Percentiles rank a stretch among this genome's conserved stretches.
phyloP scores from a whole-genome alignment of 2,888 invertebrate genomes.

The Sesia apiformis region DNA sequence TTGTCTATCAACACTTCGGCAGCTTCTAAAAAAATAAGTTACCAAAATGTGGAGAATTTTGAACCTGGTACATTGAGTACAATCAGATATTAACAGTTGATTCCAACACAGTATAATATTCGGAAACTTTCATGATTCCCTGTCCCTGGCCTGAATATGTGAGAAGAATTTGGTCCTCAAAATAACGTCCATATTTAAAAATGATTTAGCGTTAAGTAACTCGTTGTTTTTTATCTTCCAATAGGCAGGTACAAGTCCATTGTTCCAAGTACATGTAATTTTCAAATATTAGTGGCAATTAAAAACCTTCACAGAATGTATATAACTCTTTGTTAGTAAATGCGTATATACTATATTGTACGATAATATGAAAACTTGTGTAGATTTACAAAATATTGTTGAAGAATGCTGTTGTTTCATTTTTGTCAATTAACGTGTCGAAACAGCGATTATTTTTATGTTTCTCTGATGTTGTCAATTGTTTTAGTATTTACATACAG shows the following conservation, averaged over 20 bases:
- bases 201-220: constrained; percentile 68
- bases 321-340: constrained; percentile 48
- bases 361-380: constrained; percentile 21
- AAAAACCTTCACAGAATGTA: constrained; percentile 34
- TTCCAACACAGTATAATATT: no score
- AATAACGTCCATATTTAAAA: constrained; percentile 70
- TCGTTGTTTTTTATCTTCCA: constrained; percentile 43
- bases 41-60: no score
- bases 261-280: constrained; percentile 10
- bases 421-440: constrained; percentile 66
- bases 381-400: constrained; percentile 57
- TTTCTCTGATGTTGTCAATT: constrained; percentile 55
- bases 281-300: constrained; percentile 9
- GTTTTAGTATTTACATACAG: constrained; percentile 30
- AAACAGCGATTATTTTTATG: constrained; percentile 40
- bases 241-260: constrained; percentile 33
- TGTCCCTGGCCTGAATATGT: constrained; percentile 37
- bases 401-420: constrained; percentile 51
- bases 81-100: no score
- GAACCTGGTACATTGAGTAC: no score
- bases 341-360: constrained; percentile 35
- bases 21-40: no score
- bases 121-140: no score
- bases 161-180: constrained; percentile 67
- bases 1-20: no score